Evolutionary conservation across 2,888 invertebrate genomes (phyloP), one percentile per base, ranked within the genome.

Genomic region (Schrankia costaestrigalis): DNA sequence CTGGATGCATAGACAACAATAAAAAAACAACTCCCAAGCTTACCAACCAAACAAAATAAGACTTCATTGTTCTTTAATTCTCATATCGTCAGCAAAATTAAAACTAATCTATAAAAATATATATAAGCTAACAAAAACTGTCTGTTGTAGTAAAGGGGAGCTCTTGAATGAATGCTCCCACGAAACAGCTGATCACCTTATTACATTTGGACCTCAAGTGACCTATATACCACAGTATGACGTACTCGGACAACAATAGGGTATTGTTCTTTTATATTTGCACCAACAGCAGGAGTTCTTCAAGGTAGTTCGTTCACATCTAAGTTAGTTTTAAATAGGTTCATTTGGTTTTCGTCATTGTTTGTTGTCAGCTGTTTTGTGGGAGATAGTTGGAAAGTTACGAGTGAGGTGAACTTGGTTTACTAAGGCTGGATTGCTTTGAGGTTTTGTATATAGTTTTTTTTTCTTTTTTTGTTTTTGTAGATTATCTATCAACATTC

Each of bases 201-300:
- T n/a, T n/a, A 72, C 79, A 79, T 85, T 87, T 81, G 76, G 86
- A 82, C 74, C 71, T 69, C 67, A 46, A 53, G 71, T 81, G 86
- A 86, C 86, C 86, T 76, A 87, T 87, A 87, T 87, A 78, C 76
- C 73, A 64, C 65, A 59, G 70, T 77, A 78, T 86, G 86, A 87
- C 87, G 87, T 84, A 67, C 67, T 56, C 58, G 70, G 69, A 76
- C 78, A 79, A 86, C 87, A 86, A 86, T 86, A 83, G 82, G 77
- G 80, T 74, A 87, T 87, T 87, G 86, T 87, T 85, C 83, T 80
- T 80, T 82, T 82, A 83, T 78, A 81, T 85, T 85, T 78, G 83
- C 83, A 74, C 72, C 71, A 73, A 68, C 75, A 75, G 75, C 79
- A 80, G 82, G 82, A 77, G 79, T 76, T 70, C 81, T 77, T 76